Evolutionary conservation across 1,140 invertebrate species (phyloP).

Genomic region (Musca vetustissima): DNA sequence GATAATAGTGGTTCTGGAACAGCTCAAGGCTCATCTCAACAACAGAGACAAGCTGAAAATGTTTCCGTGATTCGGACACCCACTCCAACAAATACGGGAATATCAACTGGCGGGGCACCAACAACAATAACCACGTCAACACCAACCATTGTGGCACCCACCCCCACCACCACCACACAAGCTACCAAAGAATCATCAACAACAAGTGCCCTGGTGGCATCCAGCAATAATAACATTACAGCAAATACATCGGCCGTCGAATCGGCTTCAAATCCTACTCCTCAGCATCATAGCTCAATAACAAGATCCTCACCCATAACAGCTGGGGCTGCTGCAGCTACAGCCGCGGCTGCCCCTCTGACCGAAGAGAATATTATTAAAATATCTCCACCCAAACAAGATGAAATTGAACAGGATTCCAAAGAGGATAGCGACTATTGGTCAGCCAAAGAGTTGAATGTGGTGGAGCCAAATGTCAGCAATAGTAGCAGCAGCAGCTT

Average conservation of each 20-base stretch:
- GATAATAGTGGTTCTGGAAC: background rate
- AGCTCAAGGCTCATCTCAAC: background rate
- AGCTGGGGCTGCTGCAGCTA: background rate
- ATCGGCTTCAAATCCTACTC: too few species aligned
- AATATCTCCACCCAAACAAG: constrained; percentile 51
- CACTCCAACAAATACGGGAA: constrained; percentile 1
- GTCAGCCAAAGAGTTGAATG: constrained; percentile 72
- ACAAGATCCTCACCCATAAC: background rate
- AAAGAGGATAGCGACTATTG: constrained; percentile 76
- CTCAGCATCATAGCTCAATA: too few species aligned
- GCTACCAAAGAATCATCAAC: background rate
- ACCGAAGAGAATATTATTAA: constrained; percentile 53
- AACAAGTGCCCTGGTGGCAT: background rate
- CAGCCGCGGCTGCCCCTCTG: constrained; percentile 25
- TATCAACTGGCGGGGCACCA: background rate
- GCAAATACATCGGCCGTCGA: too few species aligned
- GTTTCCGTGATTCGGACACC: constrained; percentile 27
- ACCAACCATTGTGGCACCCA: background rate
- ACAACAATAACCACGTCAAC: too few species aligned
- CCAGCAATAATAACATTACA: background rate
- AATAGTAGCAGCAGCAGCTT: background rate
- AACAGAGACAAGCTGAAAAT: constrained; percentile 5
- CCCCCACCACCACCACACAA: background rate
- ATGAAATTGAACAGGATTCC: constrained; percentile 50
- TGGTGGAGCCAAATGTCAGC: constrained; percentile 38